These are phyloP conservation scores for Melieria omissa DNA, from an alignment of 2,888 invertebrate species.

Conservation along the genomic window DNA sequence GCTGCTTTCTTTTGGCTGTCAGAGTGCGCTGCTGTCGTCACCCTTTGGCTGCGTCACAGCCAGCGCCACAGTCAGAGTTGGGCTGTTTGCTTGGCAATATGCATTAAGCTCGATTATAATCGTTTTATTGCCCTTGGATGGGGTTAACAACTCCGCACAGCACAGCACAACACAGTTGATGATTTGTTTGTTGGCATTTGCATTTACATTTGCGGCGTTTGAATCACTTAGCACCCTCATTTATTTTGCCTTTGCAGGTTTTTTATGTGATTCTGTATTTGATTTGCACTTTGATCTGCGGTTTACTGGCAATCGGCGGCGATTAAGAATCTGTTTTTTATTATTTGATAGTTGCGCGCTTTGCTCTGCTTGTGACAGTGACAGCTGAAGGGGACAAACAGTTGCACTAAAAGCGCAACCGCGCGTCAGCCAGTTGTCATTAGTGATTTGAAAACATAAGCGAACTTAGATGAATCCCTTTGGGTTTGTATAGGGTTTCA, in stretches of 20 bases:
- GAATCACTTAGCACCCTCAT: conserved; percentile 53
- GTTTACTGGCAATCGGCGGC: conserved; percentile 21
- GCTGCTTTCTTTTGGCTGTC: neutral
- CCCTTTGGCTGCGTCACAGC: neutral
- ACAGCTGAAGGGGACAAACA: no score
- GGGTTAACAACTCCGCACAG: neutral
- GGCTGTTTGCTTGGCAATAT: conserved; percentile 5
- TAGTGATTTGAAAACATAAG: no score
- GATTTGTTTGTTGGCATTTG: conserved; percentile 19
- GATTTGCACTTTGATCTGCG: conserved; percentile 51
- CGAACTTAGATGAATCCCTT: neutral
- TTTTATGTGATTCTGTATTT: conserved; percentile 46
- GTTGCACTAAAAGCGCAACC: no score
- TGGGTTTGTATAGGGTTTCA: neutral
- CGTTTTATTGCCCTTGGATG: conserved; percentile 17
- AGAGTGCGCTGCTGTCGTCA: neutral
- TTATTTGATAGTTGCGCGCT: no score
- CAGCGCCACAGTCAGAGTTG: neutral
- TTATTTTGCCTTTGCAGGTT: conserved; percentile 17
- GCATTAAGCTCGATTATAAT: conserved; percentile 19
- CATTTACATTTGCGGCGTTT: conserved; percentile 29
- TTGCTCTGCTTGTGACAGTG: no score
- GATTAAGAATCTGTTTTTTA: no score
- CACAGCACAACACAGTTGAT: neutral
- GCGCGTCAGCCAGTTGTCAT: no score